A percentile compares a stretch with the other conserved stretches of the same genome.
Conservation (phyloP, 2,797 vertebrate genomes). For the Muscicapa comitata region DNA sequence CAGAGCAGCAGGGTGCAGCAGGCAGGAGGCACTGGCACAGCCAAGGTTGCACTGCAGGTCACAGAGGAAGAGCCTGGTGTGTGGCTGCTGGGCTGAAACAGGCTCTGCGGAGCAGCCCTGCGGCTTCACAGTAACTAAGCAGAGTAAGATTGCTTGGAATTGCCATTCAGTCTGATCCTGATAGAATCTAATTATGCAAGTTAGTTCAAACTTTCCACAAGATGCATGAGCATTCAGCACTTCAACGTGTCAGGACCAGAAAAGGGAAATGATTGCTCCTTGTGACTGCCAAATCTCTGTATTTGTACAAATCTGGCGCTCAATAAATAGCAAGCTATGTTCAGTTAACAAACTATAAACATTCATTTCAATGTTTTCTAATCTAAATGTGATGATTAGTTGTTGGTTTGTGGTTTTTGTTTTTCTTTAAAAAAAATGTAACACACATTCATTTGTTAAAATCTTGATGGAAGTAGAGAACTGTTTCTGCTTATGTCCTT, state of each 20-base stretch:
- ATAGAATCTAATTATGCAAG: neutral
- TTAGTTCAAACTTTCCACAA: neutral
- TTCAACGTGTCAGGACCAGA: neutral
- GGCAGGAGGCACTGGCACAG: neutral
- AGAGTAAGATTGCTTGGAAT: neutral
- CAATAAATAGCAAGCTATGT: neutral
- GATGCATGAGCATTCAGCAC: neutral
- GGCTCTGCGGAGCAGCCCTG: neutral
- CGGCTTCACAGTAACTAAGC: neutral
- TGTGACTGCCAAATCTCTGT: neutral
- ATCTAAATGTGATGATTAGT: neutral
- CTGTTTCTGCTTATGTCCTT: neutral
- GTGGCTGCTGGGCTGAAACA: neutral
- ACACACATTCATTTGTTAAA: neutral
- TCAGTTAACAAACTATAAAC: neutral
- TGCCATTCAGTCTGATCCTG: neutral
- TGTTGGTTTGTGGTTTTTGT: neutral
- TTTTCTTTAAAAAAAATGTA: neutral
- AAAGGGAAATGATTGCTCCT: neutral
- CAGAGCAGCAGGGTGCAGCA: neutral
- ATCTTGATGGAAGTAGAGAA: neutral
- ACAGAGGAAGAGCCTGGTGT: neutral
- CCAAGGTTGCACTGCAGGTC: rapidly evolving
- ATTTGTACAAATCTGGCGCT: neutral
- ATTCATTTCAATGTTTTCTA: neutral